Evolutionary conservation across 2,113 vertebrate species (phyloP).

Genomic region (Eira barbara): DNA sequence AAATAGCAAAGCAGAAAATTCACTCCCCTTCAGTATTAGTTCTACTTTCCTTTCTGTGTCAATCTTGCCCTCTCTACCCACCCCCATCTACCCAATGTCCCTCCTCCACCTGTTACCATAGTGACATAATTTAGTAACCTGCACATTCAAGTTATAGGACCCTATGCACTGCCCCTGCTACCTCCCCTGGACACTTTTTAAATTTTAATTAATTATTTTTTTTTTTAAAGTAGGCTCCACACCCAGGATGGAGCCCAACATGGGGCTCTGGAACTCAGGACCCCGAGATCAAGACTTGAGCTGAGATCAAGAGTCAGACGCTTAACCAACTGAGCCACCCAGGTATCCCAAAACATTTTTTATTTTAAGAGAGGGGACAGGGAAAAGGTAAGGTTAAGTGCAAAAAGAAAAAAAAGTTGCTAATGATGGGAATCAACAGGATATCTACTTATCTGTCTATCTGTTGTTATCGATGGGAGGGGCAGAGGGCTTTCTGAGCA

Average conservation of each 20-base stretch:
- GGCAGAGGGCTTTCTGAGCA: not conserved
- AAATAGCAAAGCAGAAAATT: not conserved
- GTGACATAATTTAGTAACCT: not conserved
- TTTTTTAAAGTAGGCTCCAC: not conserved
- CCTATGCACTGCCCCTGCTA: not conserved
- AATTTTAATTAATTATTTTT: not conserved
- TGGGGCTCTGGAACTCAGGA: not conserved
- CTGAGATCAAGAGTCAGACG: not conserved
- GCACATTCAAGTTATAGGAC: not conserved
- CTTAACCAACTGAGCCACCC: not conserved
- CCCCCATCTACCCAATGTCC: fast-evolving
- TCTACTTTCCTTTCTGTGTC: not conserved
- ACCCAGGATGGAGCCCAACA: not conserved
- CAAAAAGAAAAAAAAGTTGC: not conserved
- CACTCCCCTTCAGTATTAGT: not conserved
- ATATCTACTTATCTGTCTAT: not conserved
- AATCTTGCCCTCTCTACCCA: no score
- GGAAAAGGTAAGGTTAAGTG: not conserved
- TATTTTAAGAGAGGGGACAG: not conserved
- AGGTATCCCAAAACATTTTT: not conserved
- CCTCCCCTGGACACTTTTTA: not conserved
- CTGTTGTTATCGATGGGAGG: not conserved
- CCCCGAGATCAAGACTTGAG: not conserved
- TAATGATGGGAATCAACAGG: not conserved
- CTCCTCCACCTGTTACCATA: not conserved